phyloP scores from a whole-genome alignment of 2,797 vertebrate genomes.

The Acanthiza pusilla region DNA sequence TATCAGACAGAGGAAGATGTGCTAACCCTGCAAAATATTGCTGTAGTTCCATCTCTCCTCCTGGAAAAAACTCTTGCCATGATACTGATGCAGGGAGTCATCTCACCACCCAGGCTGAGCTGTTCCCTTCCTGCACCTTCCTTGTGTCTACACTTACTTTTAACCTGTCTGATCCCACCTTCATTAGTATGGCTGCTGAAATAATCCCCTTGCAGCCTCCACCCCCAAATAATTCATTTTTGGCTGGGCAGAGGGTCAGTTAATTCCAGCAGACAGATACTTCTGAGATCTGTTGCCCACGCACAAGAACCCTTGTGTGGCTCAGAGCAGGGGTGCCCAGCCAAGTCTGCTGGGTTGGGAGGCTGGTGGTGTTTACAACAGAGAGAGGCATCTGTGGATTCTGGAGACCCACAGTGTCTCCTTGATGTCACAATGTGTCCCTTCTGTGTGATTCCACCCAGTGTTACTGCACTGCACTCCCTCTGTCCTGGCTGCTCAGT shows the following conservation, averaged over 20 bases:
- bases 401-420: background rate
- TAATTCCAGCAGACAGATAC: background rate
- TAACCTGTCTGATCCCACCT: background rate
- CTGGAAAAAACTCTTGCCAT: background rate
- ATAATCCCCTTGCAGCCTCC: background rate
- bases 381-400: background rate
- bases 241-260: background rate
- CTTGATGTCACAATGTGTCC: background rate
- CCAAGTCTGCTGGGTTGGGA: background rate
- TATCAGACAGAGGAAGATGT: background rate
- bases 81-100: background rate
- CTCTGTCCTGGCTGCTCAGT: background rate
- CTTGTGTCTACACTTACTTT: background rate
- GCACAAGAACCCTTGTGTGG: background rate
- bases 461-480: background rate
- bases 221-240: background rate
- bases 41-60: background rate
- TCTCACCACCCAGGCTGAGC: background rate
- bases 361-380: background rate
- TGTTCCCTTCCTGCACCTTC: background rate
- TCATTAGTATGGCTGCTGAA: background rate
- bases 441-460: background rate
- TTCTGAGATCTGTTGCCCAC: background rate
- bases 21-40: slow-evolving; percentile 12
- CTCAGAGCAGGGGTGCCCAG: background rate